These are phyloP conservation scores for Myotis vivesi DNA, from an alignment of 2,797 vertebrate species.

Conservation along the genomic window DNA sequence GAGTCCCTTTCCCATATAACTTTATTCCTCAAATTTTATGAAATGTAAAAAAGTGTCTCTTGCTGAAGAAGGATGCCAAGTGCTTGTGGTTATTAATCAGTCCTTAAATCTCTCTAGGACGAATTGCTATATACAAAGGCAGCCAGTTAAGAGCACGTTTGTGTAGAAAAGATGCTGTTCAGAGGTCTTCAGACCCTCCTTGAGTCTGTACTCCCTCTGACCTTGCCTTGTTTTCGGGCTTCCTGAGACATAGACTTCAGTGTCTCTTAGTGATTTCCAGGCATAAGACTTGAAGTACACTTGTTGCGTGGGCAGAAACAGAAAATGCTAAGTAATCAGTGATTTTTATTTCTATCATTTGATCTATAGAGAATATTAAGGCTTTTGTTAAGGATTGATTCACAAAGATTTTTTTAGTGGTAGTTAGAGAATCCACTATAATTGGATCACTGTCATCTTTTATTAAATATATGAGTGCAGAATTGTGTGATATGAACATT, in stretches of 20 bases:
- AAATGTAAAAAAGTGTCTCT: background rate
- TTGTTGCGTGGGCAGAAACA: background rate
- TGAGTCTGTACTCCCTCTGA: background rate
- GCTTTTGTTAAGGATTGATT: background rate
- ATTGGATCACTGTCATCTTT: constrained; percentile 38
- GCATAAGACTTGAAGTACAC: background rate
- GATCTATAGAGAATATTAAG: background rate
- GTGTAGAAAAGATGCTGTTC: background rate
- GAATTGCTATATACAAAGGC: background rate
- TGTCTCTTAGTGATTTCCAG: background rate
- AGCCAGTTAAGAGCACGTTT: background rate
- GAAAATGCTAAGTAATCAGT: background rate
- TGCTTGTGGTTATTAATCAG: background rate
- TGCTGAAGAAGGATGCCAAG: background rate
- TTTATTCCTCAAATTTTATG: constrained; percentile 25
- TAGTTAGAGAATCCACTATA: background rate
- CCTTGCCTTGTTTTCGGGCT: background rate
- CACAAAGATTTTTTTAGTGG: background rate
- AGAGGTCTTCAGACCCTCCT: background rate
- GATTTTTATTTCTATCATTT: background rate
- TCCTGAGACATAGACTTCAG: background rate
- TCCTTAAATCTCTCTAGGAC: background rate
- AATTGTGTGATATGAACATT: background rate
- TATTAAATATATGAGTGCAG: constrained; percentile 10
- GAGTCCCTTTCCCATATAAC: background rate